Base-by-base conservation (phyloP, 2,113 vertebrate genomes). In the Smithornis capensis region DNA sequence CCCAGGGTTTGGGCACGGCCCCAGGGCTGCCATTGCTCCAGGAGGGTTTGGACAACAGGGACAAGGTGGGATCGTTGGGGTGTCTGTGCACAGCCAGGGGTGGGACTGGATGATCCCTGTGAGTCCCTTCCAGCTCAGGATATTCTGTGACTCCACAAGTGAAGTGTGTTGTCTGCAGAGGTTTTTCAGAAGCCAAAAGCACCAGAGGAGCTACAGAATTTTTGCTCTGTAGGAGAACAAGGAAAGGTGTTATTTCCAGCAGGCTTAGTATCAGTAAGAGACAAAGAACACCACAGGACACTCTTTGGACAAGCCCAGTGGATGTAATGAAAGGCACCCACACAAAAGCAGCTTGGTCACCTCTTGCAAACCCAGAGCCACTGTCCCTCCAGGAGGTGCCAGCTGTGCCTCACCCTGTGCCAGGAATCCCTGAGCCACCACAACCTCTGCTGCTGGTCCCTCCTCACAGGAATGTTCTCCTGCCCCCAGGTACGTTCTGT, bases 21-120 rank as follows among this genome's bases (percentile, higher is more conserved):
- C 23, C 21, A 2, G 27, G 79, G 55, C 55, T 83, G 70, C 70
- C 47, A 76, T n/a, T 76, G 79, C 70, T 56, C 21, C 70, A 69
- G 55, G 40, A 37, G 55, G 0, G 0, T 35, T 55, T 35, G 63
- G 78, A 8, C 62, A 60, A 0, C 0, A 55, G 55, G 25, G n/a
- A 47, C n/a, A 55, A 55, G 40, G 4, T 65, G 70, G 62, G 40
- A 15, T 10, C 62, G 47, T 6, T 69, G 55, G 55, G 40, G 18
- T 23, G 21, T 69, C 55, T 49, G 55, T 0, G 63, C 14, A 77
- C 31, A 12, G 35, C 0, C 17, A 9, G 31, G 17, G 1, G 5
- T 3, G 18, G 27, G 25, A 69, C 47, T 63, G 11, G 14, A 49
- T 28, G 35, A 5, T 62, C 9, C 40, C 9, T 4, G 11, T 23